phyloP scores from a whole-genome alignment of 2,113 vertebrate species.

The Oenanthe oenanthe region DNA sequence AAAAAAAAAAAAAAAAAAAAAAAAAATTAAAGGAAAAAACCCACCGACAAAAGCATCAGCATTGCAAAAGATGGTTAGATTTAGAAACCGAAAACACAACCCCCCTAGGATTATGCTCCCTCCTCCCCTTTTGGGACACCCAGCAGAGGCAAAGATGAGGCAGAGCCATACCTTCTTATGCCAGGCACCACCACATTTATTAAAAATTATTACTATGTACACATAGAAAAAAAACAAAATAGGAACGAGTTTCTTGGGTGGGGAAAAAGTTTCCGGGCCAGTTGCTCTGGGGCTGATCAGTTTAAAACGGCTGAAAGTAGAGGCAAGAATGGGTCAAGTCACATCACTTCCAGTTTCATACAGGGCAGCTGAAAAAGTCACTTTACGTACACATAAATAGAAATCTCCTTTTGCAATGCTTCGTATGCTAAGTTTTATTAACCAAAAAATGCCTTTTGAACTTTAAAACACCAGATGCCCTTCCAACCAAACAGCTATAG shows the following conservation, averaged over 20 bases:
- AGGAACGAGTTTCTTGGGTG: neutral
- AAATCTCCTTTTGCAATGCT: conserved; percentile 23
- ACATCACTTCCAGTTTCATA: conserved; percentile 68
- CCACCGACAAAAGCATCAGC: fast-evolving
- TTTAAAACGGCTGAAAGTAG: conserved; percentile 37
- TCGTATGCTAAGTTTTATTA: neutral
- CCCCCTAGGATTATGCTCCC: fast-evolving
- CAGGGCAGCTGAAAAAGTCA: conserved; percentile 68
- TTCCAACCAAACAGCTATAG: conserved; percentile 50
- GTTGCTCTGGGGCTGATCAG: neutral
- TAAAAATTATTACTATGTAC: conserved; percentile 79
- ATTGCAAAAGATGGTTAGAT: fast-evolving
- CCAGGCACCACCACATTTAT: conserved; percentile 77
- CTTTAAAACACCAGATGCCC: conserved; percentile 58
- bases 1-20: neutral
- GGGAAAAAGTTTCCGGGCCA: conserved; percentile 7
- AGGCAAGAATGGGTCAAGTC: conserved; percentile 28
- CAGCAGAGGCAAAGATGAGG: neutral
- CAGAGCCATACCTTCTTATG: neutral
- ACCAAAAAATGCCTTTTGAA: conserved; percentile 34
- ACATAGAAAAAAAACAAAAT: conserved; percentile 58
- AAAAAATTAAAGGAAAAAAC: neutral
- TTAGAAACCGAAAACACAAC: no score
- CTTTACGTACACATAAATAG: conserved; percentile 67
- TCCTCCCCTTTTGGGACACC: fast-evolving